Evolutionary conservation across 1,140 invertebrate species (phyloP).

Genomic region (Zaprionus camerounensis): DNA sequence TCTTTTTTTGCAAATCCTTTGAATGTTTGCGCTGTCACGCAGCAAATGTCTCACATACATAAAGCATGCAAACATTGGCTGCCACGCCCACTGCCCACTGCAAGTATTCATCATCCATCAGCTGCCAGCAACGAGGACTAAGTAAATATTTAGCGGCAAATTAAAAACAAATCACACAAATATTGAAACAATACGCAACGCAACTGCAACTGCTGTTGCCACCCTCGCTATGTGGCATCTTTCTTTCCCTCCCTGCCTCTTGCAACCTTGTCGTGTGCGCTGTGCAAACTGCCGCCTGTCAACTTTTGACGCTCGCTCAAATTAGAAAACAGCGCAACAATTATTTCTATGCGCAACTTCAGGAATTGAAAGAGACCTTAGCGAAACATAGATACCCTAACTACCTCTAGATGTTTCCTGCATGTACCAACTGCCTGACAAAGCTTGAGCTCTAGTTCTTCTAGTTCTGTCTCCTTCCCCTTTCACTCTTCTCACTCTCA

Average conservation of each 20-base stretch:
- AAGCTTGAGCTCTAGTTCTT: no score
- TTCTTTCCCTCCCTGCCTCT: neutral
- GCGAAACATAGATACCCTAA: neutral
- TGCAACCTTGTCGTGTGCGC: constrained; percentile 51
- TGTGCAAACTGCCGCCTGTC: constrained; percentile 53
- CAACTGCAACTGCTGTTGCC: constrained; percentile 22
- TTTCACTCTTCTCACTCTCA: no score
- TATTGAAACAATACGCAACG: constrained; percentile 63
- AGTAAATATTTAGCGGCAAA: constrained; percentile 79
- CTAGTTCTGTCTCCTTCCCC: no score
- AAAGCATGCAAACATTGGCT: neutral
- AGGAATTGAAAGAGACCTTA: no score
- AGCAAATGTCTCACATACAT: constrained; percentile 46
- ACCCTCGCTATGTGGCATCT: constrained; percentile 1
- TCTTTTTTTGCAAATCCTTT: constrained; percentile 74
- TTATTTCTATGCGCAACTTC: constrained; percentile 65
- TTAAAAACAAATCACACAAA: constrained; percentile 78
- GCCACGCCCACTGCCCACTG: constrained; percentile 19
- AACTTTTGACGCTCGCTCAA: constrained; percentile 69
- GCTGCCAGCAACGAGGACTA: constrained; percentile 40
- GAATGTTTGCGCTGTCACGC: constrained; percentile 77
- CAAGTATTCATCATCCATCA: neutral
- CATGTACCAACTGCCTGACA: no score
- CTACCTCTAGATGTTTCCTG: neutral
- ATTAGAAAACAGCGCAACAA: constrained; percentile 78